A percentile compares a stretch with the other conserved stretches of the same genome.
These are phyloP conservation scores for Rousettus leschenaultii DNA, from an alignment of 2,113 vertebrate species.

Conservation along the genomic window DNA sequence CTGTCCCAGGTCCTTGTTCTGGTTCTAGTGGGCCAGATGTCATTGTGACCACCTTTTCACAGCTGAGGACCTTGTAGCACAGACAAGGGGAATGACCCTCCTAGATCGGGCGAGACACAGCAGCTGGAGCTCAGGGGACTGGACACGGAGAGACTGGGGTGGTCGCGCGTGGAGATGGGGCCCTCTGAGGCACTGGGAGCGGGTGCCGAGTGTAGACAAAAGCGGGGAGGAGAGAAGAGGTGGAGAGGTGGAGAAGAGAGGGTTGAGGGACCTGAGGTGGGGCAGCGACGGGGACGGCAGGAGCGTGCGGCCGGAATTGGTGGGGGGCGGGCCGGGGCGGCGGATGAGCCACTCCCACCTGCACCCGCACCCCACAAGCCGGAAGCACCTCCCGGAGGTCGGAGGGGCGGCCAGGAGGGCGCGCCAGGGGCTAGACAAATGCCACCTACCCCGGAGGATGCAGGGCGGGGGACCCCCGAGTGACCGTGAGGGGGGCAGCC, in stretches of 20 bases:
- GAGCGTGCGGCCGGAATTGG: neutral
- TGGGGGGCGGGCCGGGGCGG: neutral
- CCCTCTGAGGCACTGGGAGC: neutral
- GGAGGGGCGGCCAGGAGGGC: too few relatives aligned
- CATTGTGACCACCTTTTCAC: neutral
- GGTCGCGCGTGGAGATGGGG: neutral
- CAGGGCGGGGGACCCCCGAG: neutral
- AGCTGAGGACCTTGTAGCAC: neutral
- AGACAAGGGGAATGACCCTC: neutral
- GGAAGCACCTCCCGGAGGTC: neutral
- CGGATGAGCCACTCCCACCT: accelerated
- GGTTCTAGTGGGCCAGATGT: neutral
- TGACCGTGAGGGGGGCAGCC: neutral
- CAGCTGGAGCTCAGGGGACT: neutral
- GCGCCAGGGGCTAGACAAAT: neutral
- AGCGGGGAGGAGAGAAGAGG: too few relatives aligned
- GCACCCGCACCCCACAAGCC: neutral
- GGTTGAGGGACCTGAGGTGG: too few relatives aligned
- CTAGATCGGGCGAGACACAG: neutral
- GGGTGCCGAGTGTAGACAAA: neutral
- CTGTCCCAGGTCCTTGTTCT: neutral
- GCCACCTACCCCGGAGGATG: too few relatives aligned
- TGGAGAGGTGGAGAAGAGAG: too few relatives aligned
- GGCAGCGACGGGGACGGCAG: neutral
- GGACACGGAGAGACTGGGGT: neutral